Percentiles rank a stretch among this genome's conserved stretches.
phyloP scores from a whole-genome alignment of 2,113 vertebrate species.

The Eolophus roseicapilla region DNA sequence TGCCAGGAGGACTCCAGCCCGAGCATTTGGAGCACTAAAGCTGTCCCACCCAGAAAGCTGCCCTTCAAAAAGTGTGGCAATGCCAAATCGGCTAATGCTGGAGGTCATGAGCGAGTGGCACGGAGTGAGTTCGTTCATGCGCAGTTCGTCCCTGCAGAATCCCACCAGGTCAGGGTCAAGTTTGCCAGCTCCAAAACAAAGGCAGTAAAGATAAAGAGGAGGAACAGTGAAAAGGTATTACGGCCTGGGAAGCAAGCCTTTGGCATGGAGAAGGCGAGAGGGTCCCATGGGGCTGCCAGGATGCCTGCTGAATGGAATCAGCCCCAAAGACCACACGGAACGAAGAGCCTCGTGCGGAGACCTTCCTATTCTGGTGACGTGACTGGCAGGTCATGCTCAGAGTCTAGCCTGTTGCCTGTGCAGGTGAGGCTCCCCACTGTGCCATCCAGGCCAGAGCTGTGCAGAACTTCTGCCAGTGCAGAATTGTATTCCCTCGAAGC shows the following conservation, averaged over 20 bases:
- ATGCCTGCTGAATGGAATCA: conserved; percentile 49
- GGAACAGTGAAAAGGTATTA: conserved; percentile 69
- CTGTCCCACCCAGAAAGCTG: conserved; percentile 1
- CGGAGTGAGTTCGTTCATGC: conserved; percentile 77
- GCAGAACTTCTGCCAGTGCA: conserved; percentile 38
- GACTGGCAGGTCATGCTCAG: conserved; percentile 78
- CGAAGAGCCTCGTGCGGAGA: conserved; percentile 14
- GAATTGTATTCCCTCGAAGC: conserved; percentile 41
- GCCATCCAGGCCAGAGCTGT: conserved; percentile 39
- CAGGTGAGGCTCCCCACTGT: conserved; percentile 57
- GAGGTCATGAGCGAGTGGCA: conserved; percentile 30
- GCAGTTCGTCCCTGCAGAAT: conserved; percentile 76
- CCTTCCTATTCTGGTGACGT: conserved; percentile 57
- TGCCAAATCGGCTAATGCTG: not conserved
- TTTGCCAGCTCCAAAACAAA: conserved; percentile 80
- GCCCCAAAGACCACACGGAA: conserved; percentile 24
- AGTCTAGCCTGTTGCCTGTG: conserved; percentile 79
- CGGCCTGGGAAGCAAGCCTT: conserved; percentile 57
- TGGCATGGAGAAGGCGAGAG: conserved; percentile 66
- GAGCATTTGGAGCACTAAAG: not conserved
- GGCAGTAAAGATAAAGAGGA: conserved; percentile 78
- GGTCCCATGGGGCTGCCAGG: not conserved
- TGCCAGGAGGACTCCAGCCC: conserved; percentile 13
- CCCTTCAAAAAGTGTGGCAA: conserved; percentile 29
- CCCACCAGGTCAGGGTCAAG: conserved; percentile 75